Base-by-base conservation (phyloP, 2,888 invertebrate species). In the Acronicta leporina region DNA sequence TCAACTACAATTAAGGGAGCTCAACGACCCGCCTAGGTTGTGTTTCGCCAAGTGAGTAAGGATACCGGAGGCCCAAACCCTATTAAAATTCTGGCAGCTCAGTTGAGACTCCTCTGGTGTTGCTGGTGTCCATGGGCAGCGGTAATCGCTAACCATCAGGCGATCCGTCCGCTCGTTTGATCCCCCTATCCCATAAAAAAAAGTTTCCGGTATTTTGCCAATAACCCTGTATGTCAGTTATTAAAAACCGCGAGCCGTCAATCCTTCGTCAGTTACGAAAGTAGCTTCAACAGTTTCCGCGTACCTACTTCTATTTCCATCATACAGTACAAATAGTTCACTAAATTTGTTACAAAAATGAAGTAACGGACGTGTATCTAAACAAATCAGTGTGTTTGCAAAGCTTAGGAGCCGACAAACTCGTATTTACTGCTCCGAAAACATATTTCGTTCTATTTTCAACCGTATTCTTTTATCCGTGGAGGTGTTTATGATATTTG, bases 301-400 rank as follows among this genome's bases (percentile, higher is more conserved):
- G 25, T 62, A 14, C n/a, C n/a, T n/a, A n/a, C 8, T 25, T 52
- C 75, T 67, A 60, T 75, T 60, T 74, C 27, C 13, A 13, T 49
- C 52, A 52, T 27, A 46, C 47, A 49, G 35, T 53, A 65, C 42
- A 73, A 69, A 64, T 49, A 74, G 56, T 60, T 49, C 25, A 48
- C 25, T 45, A 49, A 60, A 58, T 63, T 67, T 73, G 67, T 67
- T 69, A 66, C 68, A 74, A 75, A 75, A 69, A 75, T 79, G 71
- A 80, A 79, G 68, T 68, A 79, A 73, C 68, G 40, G 57, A 62
- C 70, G 58, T 60, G 50, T 59, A 69, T 73, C 56, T 57, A 78
- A 83, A 83, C 71, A 81, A 56, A 68, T 67, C 54, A 49, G 33
- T 33, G 38, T 64, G 68, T 68, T 68, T 73, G 64, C 59, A 77